Evolutionary conservation across 2,888 invertebrate species (phyloP).

Genomic region (Petrophora chlorosata): DNA sequence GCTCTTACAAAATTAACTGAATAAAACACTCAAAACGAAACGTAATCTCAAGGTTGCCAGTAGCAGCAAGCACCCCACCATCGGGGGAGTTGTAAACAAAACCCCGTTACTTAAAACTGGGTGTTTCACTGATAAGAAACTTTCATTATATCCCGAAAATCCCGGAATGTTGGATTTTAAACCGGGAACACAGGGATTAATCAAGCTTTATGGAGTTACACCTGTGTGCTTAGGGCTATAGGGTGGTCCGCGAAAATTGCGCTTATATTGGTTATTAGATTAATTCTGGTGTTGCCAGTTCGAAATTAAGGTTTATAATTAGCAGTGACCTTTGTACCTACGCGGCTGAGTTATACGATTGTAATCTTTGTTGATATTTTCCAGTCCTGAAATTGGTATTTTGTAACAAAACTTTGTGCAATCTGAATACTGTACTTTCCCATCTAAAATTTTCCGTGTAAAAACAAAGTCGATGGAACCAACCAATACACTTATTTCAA

Average conservation of each 20-base stretch:
- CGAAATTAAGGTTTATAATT: slow-evolving; percentile 52
- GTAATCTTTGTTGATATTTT: slow-evolving; percentile 14
- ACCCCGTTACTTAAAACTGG: slow-evolving; percentile 76
- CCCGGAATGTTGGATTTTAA: slow-evolving; percentile 79
- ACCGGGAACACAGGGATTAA: slow-evolving; percentile 64
- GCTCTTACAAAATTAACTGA: slow-evolving; percentile 5
- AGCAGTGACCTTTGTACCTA: slow-evolving; percentile 36
- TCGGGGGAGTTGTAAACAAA: slow-evolving; percentile 54
- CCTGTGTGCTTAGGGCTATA: slow-evolving; percentile 71
- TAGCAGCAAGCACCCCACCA: slow-evolving; percentile 37
- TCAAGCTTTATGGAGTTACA: slow-evolving; percentile 71
- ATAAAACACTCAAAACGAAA: slow-evolving; percentile 21
- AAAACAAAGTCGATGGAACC: no score
- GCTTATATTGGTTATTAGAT: slow-evolving; percentile 70
- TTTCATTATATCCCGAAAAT: slow-evolving; percentile 77
- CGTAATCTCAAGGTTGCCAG: slow-evolving; percentile 26
- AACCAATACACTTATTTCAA: no score
- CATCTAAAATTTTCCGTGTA: no score
- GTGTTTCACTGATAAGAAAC: slow-evolving; percentile 78
- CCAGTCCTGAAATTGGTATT: no score
- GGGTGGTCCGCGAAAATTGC: slow-evolving; percentile 62
- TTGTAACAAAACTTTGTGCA: not conserved
- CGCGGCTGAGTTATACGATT: slow-evolving; percentile 9
- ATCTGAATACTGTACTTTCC: no score
- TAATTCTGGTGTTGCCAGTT: slow-evolving; percentile 57